phyloP scores from a whole-genome alignment of 2,888 invertebrate species.

The Sinopyrophorus schimmeli region DNA sequence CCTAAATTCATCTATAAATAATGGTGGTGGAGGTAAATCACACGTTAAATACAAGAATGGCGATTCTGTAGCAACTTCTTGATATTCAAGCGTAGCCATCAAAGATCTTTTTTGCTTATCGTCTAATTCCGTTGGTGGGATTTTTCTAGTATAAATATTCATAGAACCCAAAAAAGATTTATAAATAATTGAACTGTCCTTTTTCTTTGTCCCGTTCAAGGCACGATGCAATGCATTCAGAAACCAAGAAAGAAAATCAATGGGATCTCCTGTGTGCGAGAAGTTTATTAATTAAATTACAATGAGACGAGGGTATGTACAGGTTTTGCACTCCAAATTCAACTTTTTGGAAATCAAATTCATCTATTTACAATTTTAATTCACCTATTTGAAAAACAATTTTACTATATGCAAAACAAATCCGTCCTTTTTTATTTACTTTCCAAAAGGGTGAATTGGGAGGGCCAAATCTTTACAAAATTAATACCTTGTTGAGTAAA shows the following conservation, averaged over 20 bases:
- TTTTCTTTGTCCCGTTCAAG: constrained; percentile 88
- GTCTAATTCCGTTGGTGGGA: constrained; percentile 89
- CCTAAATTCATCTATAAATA: constrained; percentile 95
- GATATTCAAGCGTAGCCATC: constrained; percentile 81
- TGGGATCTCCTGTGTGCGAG: constrained; percentile 80
- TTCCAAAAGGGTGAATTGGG: too few species aligned
- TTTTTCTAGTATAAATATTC: constrained; percentile 88
- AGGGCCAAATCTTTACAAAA: too few species aligned
- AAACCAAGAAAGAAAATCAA: constrained; percentile 98
- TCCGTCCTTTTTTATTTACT: too few species aligned
- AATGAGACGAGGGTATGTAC: too few species aligned
- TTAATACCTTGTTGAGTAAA: constrained; percentile 93
- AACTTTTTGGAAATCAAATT: too few species aligned
- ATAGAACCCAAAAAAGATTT: constrained; percentile 92
- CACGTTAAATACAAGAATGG: constrained; percentile 97
- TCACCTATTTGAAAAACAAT: too few species aligned
- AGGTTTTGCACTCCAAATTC: too few species aligned
- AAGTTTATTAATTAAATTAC: not conserved
- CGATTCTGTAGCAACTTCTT: constrained; percentile 83
- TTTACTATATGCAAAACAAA: too few species aligned
- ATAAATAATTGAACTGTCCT: constrained; percentile 89
- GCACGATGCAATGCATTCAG: constrained; percentile 94
- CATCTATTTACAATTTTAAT: too few species aligned
- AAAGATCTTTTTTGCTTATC: constrained; percentile 84
- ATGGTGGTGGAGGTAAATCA: constrained; percentile 95